Evolutionary conservation across 1,140 invertebrate genomes (phyloP), one percentile per base, ranked within the genome.

Genomic region (Chrysomallon squamiferum): DNA sequence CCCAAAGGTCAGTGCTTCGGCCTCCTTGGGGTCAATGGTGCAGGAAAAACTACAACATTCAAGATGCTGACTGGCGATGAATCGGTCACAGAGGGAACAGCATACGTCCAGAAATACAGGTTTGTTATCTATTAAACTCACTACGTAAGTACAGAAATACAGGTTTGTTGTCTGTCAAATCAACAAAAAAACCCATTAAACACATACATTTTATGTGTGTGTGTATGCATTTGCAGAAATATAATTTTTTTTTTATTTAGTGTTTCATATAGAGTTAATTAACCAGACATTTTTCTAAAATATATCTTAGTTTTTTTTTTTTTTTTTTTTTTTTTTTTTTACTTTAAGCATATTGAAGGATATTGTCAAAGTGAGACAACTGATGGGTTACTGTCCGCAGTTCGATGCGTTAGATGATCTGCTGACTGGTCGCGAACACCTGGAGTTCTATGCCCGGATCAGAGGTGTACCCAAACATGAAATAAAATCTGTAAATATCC

Each of bases 41-140:
- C 95, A 5, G 95, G 95, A 4, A 97, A 97, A 86, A 95, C 94
- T 5, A 93, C 93, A 13, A 95, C 93, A 6, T 96, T 96, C 73
- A 91, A 91, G 75, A 90, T 90, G 88, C 73, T 90, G 63, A 96
- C 94, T 1, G 95, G 95, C 18, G 81, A 84, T 61, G 69, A 90
- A 47, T 72, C 83, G 38, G 83, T 90, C 11, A 89, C 91, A 15
- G 82, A 80, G 32, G 92, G 93, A n/a, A 84, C 87, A 75, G 89
- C 90, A 58, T 83, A 80, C 65, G 74, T 87, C 57, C 56, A 76
- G 79, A 45, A 84, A 9, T 82, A 82, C 75, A 87, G 85, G 84
- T 82, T 62, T 43, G 57, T 35, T 49, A 7, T 15, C 49, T 22
- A 38, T 20, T 18, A n/a, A n/a, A n/a, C n/a, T n/a, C n/a, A 84